These are phyloP conservation scores for Cosmopolites sordidus DNA, from an alignment of 2,888 invertebrate species.

Conservation along the genomic window DNA sequence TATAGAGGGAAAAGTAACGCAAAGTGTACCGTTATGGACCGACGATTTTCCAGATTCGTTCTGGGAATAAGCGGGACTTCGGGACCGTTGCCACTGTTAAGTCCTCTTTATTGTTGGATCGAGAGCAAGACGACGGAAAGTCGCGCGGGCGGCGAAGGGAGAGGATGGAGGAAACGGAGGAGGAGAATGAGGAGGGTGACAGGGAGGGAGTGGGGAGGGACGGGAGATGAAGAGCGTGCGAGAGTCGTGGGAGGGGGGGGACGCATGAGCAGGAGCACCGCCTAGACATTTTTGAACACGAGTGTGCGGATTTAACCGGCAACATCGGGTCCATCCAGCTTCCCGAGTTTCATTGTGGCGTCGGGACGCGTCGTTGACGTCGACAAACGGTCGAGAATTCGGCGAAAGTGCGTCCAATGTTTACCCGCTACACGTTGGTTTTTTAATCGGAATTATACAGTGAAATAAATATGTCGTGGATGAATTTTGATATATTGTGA, in stretches of 20 bases:
- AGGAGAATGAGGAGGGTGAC: background rate
- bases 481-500: too few species aligned
- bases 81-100: conserved; percentile 20
- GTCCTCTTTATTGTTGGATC: conserved; percentile 23
- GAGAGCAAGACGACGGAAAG: conserved; percentile 18
- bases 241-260: conserved; percentile 46
- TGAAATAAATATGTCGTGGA: too few species aligned
- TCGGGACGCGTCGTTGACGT: conserved; percentile 31
- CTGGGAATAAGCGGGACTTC: conserved; percentile 50
- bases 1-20: background rate
- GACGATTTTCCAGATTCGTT: conserved; percentile 49
- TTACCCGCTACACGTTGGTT: too few species aligned
- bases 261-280: conserved; percentile 48
- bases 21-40: conserved; percentile 31
- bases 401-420: too few species aligned
- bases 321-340: conserved; percentile 27
- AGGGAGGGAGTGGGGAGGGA: background rate
- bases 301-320: conserved; percentile 46
- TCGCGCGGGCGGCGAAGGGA: conserved; percentile 5
- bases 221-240: conserved; percentile 35
- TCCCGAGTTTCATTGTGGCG: conserved; percentile 43
- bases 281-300: conserved; percentile 49
- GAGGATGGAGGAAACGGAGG: background rate
- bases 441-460: too few species aligned
- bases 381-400: too few species aligned